These are phyloP conservation scores for Euschistus heros DNA, from an alignment of 1,140 invertebrate genomes.

Conservation along the genomic window DNA sequence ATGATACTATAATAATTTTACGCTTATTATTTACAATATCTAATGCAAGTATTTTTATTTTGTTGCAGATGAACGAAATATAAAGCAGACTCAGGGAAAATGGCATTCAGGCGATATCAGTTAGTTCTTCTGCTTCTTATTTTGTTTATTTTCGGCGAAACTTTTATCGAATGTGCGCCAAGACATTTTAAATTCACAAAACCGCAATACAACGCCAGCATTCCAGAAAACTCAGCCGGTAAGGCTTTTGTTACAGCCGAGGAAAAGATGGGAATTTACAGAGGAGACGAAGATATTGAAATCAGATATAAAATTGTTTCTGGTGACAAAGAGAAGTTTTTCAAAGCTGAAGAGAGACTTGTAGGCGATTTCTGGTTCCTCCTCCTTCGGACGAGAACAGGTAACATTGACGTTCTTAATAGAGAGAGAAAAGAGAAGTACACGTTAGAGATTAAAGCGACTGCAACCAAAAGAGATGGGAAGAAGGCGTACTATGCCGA, in stretches of 20 bases:
- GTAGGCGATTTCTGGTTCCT: slow-evolving; percentile 93
- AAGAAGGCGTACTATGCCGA: slow-evolving; percentile 45
- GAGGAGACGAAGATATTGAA: slow-evolving; percentile 44
- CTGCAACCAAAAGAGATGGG: slow-evolving; percentile 46
- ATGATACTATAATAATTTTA: not conserved
- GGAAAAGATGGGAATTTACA: slow-evolving; percentile 57
- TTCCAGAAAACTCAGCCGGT: slow-evolving; percentile 81
- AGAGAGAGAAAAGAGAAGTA: slow-evolving; percentile 80
- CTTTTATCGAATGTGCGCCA: not conserved
- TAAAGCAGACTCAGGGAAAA: not conserved
- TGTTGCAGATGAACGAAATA: not conserved
- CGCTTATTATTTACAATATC: not conserved
- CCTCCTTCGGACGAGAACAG: slow-evolving; percentile 71
- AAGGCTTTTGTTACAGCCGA: slow-evolving; percentile 62
- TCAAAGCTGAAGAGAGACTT: slow-evolving; percentile 76
- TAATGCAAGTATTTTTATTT: not conserved
- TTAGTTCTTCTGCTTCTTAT: not conserved
- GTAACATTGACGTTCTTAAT: slow-evolving; percentile 75
- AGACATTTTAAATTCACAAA: slow-evolving; percentile 54
- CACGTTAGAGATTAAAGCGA: slow-evolving; percentile 67
- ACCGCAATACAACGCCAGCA: slow-evolving; percentile 73
- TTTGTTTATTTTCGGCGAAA: not conserved
- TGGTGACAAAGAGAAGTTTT: slow-evolving; percentile 80
- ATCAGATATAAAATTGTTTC: slow-evolving; percentile 71
- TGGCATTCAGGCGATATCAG: not conserved